Base-by-base conservation (phyloP, 2,113 vertebrate species). In the Brachyistius frenatus region DNA sequence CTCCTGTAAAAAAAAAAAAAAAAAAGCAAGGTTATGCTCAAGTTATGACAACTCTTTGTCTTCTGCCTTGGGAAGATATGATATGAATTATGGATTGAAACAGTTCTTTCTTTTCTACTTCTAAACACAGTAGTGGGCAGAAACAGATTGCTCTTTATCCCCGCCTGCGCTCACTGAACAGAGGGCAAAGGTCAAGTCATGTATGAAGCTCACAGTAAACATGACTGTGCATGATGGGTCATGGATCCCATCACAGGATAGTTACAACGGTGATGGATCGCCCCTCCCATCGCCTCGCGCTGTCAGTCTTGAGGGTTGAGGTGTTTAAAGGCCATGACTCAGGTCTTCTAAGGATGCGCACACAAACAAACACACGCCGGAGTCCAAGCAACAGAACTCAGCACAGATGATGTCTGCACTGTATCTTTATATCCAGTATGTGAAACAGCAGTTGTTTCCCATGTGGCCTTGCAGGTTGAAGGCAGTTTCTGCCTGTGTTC, bases 181-280 rank as follows among this genome's bases (percentile, higher is more conserved):
- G 72, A 87, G 78, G 89, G 73, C 82, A 77, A 83, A 92, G 85
- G 85, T 88, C 87, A 86, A 81, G 78, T 67, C 78, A 84, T 89
- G 84, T 85, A 80, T 86, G 87, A 23, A 76, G 81, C 83, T 89
- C 81, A 80, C 78, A 75, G 85, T 89, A 89, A 89, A 88, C 86
- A 91, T 83, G 80, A 81, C 83, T 75, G 81, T 80, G 66, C 78
- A 80, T 76, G 86, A 86, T 72, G 79, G 83, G 83, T 80, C 83
- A 85, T 39, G 55, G 87, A 75, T 89, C 88, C 84, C 78, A 91
- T 91, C 83, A 89, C 16, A 63, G 76, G 79, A 62, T 62, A 33
- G 57, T 84, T 81, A 76, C 72, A 63, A 64, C 73, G 60, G 65
- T 89, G 86, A 92, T 89, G 83, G 91, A 94, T 92, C 66, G 65